These are phyloP conservation scores for Rhogogaster chlorosoma DNA, from an alignment of 2,888 invertebrate genomes.

Conservation along the genomic window DNA sequence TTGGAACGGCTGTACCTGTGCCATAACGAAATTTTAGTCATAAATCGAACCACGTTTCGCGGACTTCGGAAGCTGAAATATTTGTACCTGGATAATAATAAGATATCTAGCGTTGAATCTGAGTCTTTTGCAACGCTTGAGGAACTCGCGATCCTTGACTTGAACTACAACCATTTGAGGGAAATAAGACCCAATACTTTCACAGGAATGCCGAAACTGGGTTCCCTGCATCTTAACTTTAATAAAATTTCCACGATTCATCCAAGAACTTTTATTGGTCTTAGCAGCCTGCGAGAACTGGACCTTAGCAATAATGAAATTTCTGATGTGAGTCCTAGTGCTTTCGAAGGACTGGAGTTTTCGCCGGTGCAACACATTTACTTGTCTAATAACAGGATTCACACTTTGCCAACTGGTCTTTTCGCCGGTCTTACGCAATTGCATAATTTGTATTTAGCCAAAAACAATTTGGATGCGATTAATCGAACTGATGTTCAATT, in stretches of 20 bases:
- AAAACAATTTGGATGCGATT: not conserved
- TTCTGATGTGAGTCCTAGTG: not conserved
- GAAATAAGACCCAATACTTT: not conserved
- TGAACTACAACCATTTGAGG: not conserved
- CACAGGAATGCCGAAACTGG: not conserved
- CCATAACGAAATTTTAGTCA: not conserved
- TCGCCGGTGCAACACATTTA: not conserved
- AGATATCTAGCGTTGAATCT: slow-evolving; percentile 71
- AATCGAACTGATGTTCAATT: not conserved
- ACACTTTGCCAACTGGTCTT: not conserved
- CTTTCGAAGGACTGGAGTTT: slow-evolving; percentile 16
- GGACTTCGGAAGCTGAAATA: slow-evolving; percentile 55
- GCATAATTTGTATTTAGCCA: not conserved
- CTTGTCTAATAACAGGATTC: slow-evolving; percentile 8
- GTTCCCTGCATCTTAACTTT: not conserved
- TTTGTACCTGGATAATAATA: slow-evolving; percentile 75
- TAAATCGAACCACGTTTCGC: not conserved
- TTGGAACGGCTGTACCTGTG: not conserved
- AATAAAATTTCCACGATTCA: not conserved
- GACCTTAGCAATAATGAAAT: slow-evolving; percentile 72
- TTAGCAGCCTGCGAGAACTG: not conserved
- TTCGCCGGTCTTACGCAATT: not conserved
- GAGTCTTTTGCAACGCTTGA: slow-evolving; percentile 72
- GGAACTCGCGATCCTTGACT: not conserved
- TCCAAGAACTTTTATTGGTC: not conserved